Conservation (phyloP, 30 jellyfish, hydroid and myxozoan species). For the Phacellophora camtschatica region DNA sequence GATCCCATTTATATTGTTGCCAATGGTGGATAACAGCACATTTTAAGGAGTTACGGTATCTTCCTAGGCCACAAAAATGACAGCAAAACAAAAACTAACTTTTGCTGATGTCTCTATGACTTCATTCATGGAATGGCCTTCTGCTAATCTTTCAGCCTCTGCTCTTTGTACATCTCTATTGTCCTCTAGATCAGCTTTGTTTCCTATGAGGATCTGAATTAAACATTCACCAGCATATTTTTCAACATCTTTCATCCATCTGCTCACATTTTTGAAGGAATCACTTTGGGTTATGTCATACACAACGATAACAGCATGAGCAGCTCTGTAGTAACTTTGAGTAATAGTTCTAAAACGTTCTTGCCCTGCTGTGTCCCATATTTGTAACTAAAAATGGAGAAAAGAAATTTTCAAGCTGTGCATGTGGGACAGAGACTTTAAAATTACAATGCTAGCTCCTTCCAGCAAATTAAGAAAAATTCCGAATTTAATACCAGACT, state of each 20-base stretch:
- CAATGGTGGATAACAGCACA: too few species aligned
- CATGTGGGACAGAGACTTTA: too few species aligned
- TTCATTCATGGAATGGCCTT: slow-evolving; percentile 16
- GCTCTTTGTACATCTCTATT: slow-evolving; percentile 45
- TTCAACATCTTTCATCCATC: slow-evolving; percentile 81
- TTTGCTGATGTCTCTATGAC: slow-evolving; percentile 81
- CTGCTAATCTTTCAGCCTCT: slow-evolving; percentile 68
- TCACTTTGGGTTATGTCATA: slow-evolving; percentile 59
- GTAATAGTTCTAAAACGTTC: slow-evolving; percentile 85
- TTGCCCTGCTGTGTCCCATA: slow-evolving; percentile 96
- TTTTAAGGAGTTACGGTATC: too few species aligned
- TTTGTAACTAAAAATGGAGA: slow-evolving; percentile 58
- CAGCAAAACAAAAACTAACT: too few species aligned
- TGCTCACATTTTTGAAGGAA: slow-evolving; percentile 50
- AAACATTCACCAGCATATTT: slow-evolving; percentile 59
- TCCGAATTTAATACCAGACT: too few species aligned
- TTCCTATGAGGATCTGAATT: slow-evolving; percentile 72
- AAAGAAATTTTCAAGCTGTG: not conserved
- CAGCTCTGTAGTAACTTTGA: slow-evolving; percentile 88
- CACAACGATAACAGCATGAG: slow-evolving; percentile 83
- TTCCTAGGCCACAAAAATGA: too few species aligned
- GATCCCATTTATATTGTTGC: too few species aligned
- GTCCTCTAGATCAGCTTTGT: slow-evolving; percentile 60
- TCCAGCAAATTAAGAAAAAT: too few species aligned
- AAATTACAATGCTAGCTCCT: too few species aligned